Conservation (phyloP, 2,797 vertebrate genomes). For the Thunnus albacares region DNA sequence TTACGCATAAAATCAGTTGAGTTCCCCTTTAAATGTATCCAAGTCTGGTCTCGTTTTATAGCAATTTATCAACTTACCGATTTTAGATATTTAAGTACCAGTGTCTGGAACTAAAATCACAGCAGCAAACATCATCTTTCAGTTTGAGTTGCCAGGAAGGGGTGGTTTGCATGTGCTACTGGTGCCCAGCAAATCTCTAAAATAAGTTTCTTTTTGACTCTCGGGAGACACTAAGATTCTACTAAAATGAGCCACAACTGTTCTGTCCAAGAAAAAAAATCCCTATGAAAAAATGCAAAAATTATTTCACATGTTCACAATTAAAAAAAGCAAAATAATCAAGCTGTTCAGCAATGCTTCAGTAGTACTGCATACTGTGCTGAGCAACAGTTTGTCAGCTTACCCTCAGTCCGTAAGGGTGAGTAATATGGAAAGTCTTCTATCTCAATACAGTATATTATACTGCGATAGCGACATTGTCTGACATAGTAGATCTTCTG, state of each 20-base stretch:
- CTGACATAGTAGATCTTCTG: not conserved
- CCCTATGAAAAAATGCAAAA: not conserved
- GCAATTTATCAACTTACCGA: not conserved
- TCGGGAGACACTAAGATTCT: not conserved
- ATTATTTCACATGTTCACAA: not conserved
- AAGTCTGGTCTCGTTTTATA: not conserved
- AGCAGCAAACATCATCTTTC: conserved; percentile 1
- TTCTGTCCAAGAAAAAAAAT: too few species aligned
- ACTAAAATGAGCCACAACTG: not conserved
- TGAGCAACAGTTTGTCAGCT: not conserved
- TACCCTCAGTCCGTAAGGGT: not conserved
- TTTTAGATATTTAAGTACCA: not conserved
- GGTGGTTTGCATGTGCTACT: conserved; percentile 1
- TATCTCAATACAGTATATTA: not conserved
- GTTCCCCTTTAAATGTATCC: too few species aligned
- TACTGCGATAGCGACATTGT: not conserved
- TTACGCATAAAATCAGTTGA: too few species aligned
- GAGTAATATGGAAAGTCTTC: not conserved
- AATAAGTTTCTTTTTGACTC: conserved; percentile 21
- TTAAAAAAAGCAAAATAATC: not conserved
- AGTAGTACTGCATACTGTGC: not conserved
- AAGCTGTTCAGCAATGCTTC: not conserved
- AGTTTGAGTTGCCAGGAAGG: not conserved
- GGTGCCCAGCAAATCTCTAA: conserved; percentile 30
- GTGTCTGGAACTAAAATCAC: not conserved